Base-by-base conservation (phyloP, 1,140 invertebrate genomes). In the Drosophila pandora region DNA sequence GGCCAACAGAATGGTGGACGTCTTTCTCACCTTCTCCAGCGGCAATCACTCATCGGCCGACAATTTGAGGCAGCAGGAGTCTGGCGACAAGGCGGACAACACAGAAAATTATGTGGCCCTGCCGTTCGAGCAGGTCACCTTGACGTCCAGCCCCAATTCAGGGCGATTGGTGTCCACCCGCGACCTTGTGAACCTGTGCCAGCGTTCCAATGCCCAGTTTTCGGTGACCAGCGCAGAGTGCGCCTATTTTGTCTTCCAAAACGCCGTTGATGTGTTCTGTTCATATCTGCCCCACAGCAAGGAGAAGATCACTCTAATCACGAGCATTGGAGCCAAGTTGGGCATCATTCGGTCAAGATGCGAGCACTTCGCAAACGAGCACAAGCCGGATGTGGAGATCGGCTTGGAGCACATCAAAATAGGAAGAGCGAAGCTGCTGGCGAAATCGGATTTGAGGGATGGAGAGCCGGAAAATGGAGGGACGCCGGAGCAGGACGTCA, bases 151-250 rank as follows among this genome's bases (percentile, higher is more conserved):
- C 9, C 61, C 92, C 17, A 87, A 89, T 50, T 90, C 83, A 0
- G 94, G 94, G 2, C 93, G 96, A 79, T 90, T 95, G 13, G 95
- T 94, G 17, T 96, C 96, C 1, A 96, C 96, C 0, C 95, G 98
- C 76, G 98, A 99, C 94, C 93, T 99, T 9, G 95, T 99, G 62
- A 99, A 98, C 92, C 97, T 97, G 95, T 99, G 97, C 90, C 93
- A 94, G 10, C 94, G 98, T 84, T 94, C 97, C 7, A 93, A 94
- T 21, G 90, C 94, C 10, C 94, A 95, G 79, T 98, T 97, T 91
- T 93, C 96, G 78, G 94, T 96, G 1, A 94, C 94, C 0, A 96
- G 95, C 34, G 92, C 94, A n/a, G 94, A 95, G 49, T 95, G 96
- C 4, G 95, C 95, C 3, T 92, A 96, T 22, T 95, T 95, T 91